Conservation (phyloP, 2,888 invertebrate genomes). For the Pandemis cinnamomeana region DNA sequence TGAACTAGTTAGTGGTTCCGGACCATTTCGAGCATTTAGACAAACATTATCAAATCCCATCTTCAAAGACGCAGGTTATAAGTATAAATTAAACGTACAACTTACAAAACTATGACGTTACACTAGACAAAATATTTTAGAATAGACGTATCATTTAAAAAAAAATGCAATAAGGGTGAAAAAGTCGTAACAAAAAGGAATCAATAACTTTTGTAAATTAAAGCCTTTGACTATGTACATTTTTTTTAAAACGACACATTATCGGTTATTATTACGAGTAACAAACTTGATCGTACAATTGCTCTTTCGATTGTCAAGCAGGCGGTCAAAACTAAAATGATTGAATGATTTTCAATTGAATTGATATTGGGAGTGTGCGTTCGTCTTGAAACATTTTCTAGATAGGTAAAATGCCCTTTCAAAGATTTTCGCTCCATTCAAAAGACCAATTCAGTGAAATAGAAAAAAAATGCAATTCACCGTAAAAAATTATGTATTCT, state of each 20-base stretch:
- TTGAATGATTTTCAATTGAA: background rate
- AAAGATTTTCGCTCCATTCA: background rate
- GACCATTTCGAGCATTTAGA: background rate
- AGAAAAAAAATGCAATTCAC: background rate
- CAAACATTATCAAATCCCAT: background rate
- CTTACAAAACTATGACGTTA: constrained; percentile 26
- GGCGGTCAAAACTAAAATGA: background rate
- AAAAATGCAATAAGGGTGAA: too few relatives aligned
- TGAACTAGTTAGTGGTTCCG: too few relatives aligned
- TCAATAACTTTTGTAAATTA: too few relatives aligned
- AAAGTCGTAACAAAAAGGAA: too few relatives aligned
- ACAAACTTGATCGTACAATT: constrained; percentile 19
- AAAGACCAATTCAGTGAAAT: background rate
- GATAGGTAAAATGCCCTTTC: background rate
- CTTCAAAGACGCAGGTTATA: background rate
- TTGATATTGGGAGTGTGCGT: background rate
- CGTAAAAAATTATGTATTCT: background rate
- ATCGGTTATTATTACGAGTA: background rate
- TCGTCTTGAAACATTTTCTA: background rate
- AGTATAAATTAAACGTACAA: constrained; percentile 26
- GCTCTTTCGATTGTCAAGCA: constrained; percentile 40
- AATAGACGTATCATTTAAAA: constrained; percentile 19
- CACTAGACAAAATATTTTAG: constrained; percentile 23
- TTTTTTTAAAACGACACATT: too few relatives aligned
- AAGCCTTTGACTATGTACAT: too few relatives aligned